Evolutionary conservation across 2,888 invertebrate species (phyloP).

Genomic region (Aporophyla nigra): DNA sequence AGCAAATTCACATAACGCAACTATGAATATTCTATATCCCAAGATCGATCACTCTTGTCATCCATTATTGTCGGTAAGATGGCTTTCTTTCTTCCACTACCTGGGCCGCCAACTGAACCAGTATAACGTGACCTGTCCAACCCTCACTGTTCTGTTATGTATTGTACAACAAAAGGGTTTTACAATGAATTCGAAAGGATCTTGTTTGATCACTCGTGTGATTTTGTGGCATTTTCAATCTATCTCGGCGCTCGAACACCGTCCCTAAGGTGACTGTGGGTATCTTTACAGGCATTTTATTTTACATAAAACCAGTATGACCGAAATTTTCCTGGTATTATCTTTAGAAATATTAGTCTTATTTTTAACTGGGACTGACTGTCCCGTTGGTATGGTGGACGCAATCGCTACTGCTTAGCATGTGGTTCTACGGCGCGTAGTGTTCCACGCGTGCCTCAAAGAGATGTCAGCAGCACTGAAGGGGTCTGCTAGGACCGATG

Average conservation of each 20-base stretch:
- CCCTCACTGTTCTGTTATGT: slow-evolving; percentile 31
- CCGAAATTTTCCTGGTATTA: slow-evolving; percentile 40
- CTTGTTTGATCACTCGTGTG: slow-evolving; percentile 63
- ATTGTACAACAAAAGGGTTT: slow-evolving; percentile 52
- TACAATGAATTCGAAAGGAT: slow-evolving; percentile 55
- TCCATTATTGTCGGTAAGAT: slow-evolving; percentile 30
- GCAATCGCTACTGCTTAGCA: no score
- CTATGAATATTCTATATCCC: slow-evolving; percentile 31
- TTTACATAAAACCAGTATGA: slow-evolving; percentile 26
- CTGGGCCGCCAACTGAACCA: slow-evolving; percentile 31
- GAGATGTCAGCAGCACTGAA: no score
- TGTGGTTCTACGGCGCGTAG: no score
- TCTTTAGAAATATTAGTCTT: slow-evolving; percentile 18
- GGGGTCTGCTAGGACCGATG: no score
- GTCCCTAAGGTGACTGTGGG: slow-evolving; percentile 50
- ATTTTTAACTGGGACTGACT: slow-evolving; percentile 11
- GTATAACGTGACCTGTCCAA: slow-evolving; percentile 33
- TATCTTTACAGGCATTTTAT: slow-evolving; percentile 48
- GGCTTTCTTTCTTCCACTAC: slow-evolving; percentile 41
- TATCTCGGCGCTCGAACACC: slow-evolving; percentile 50
- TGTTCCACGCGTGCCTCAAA: no score
- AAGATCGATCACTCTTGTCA: slow-evolving; percentile 41
- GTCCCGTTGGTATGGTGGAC: no score
- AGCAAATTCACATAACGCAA: slow-evolving; percentile 4
- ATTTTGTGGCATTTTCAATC: slow-evolving; percentile 70